Evolutionary conservation across 2,888 invertebrate species (phyloP).

Genomic region (Nasonia oneida): DNA sequence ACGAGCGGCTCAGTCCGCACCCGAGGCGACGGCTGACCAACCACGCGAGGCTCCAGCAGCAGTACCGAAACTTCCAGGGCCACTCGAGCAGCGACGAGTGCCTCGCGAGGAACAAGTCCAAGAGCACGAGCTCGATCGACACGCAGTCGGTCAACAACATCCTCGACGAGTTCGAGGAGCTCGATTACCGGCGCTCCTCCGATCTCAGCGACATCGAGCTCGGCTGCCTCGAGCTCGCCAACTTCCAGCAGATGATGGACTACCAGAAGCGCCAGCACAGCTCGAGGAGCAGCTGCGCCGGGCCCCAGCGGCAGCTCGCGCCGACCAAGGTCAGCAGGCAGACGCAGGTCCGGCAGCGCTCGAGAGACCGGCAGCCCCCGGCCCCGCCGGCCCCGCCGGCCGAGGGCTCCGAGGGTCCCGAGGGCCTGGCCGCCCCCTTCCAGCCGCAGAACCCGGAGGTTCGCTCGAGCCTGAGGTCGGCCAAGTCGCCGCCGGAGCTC

Average conservation of each 20-base stretch:
- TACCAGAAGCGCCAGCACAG: constrained; percentile 65
- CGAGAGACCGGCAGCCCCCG: constrained; percentile 64
- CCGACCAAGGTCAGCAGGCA: constrained; percentile 70
- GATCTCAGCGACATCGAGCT: constrained; percentile 72
- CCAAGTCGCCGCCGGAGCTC: constrained; percentile 67
- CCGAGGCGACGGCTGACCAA: constrained; percentile 63
- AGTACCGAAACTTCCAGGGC: constrained; percentile 64
- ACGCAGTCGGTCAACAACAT: constrained; percentile 75
- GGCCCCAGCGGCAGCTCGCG: constrained; percentile 8
- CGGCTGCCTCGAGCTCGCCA: constrained; percentile 67
- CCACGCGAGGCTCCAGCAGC: constrained; percentile 60
- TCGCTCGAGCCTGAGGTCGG: constrained; percentile 58
- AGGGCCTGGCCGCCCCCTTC: neutral
- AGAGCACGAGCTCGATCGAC: constrained; percentile 74
- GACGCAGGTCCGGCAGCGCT: constrained; percentile 73
- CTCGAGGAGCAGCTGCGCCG: constrained; percentile 29
- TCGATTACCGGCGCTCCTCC: constrained; percentile 71
- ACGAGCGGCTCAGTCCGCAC: constrained; percentile 66
- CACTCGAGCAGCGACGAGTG: constrained; percentile 74
- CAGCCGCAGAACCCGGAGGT: constrained; percentile 49
- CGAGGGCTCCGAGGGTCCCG: neutral
- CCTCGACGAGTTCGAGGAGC: constrained; percentile 74
- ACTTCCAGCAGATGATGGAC: constrained; percentile 72
- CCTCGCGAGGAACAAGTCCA: constrained; percentile 70
- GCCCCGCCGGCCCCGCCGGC: no score